Conservation (phyloP, 2,113 vertebrate genomes). For the Peucedramus taeniatus region DNA sequence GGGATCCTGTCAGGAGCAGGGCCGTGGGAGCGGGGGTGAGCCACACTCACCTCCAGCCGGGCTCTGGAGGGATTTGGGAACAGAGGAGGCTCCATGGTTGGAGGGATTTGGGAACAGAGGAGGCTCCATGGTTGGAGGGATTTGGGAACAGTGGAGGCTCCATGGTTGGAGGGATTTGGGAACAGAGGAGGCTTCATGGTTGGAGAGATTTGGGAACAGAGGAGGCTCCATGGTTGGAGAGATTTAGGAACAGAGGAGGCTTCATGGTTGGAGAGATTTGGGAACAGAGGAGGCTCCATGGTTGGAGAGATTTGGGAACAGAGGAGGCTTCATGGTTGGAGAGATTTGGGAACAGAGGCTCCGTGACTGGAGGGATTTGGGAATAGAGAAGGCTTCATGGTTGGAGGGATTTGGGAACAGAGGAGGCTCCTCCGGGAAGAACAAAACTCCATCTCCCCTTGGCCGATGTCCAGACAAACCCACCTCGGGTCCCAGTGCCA, state of each 20-base stretch:
- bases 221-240: accelerated
- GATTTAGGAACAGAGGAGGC: background rate
- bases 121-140: too few species aligned
- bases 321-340: background rate
- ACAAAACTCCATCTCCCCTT: background rate
- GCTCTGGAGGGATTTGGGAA: background rate
- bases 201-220: background rate
- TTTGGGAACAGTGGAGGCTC: background rate
- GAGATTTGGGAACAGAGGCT: background rate
- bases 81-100: accelerated
- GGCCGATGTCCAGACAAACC: accelerated
- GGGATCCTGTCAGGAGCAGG: accelerated
- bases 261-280: accelerated
- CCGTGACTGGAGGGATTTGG: background rate
- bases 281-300: background rate
- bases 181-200: too few species aligned
- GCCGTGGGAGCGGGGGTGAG: accelerated
- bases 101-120: background rate
- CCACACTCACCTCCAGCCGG: accelerated
- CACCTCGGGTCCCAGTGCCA: background rate
- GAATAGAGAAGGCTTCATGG: accelerated
- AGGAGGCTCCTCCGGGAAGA: background rate
- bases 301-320: background rate
- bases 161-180: background rate
- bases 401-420: background rate